Evolutionary conservation across 2,797 vertebrate species (phyloP).

Genomic region (Alauda arvensis): DNA sequence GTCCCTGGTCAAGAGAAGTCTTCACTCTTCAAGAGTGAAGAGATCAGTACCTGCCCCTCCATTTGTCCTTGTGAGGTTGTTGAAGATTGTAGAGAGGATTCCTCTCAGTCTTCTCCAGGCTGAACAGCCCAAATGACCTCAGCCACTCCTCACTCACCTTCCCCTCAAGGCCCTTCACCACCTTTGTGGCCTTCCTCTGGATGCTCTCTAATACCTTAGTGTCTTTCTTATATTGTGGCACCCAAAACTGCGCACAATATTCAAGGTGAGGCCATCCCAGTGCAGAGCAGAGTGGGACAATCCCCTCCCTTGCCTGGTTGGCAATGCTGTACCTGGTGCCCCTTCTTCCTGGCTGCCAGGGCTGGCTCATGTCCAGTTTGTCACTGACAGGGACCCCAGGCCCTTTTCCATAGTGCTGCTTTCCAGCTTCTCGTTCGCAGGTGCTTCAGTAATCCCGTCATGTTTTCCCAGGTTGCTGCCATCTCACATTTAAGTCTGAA

Average conservation of each 20-base stretch:
- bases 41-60: not conserved
- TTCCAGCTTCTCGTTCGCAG: accelerated
- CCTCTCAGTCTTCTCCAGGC: not conserved
- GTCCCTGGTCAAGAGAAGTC: not conserved
- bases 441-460: not conserved
- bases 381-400: not conserved
- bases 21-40: no score
- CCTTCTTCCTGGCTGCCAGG: not conserved
- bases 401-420: accelerated
- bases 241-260: not conserved
- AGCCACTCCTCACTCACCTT: not conserved
- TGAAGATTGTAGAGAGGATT: not conserved
- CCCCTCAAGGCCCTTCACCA: not conserved
- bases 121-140: not conserved
- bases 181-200: not conserved
- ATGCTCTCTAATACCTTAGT: not conserved
- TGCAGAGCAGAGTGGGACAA: not conserved
- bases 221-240: not conserved
- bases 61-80: not conserved
- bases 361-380: not conserved
- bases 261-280: accelerated
- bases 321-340: accelerated
- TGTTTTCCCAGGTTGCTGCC: not conserved
- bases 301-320: accelerated
- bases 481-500: not conserved